phyloP scores from a whole-genome alignment of 1,140 invertebrate genomes.

The Helicorthomorpha holstii region DNA sequence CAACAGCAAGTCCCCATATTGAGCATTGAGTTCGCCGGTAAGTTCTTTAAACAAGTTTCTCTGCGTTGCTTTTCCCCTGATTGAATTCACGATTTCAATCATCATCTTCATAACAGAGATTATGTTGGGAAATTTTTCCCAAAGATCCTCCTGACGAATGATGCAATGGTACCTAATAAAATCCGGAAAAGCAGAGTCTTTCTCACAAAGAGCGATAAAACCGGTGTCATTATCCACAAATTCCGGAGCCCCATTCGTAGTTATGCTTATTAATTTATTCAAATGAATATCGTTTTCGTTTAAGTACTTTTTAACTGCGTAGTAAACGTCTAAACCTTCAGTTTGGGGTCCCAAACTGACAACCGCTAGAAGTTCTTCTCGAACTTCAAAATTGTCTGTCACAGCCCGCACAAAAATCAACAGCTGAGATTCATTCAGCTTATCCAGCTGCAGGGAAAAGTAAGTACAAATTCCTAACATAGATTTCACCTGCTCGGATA shows the following conservation, averaged over 20 bases:
- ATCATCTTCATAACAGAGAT: not conserved
- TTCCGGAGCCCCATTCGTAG: not conserved
- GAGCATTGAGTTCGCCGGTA: not conserved
- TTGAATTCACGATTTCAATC: not conserved
- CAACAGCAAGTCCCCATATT: not conserved
- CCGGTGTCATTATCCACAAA: not conserved
- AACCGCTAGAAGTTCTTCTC: not conserved
- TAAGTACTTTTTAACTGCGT: not conserved
- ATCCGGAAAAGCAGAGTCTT: not conserved
- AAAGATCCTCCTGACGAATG: not conserved
- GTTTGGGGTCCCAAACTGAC: not conserved
- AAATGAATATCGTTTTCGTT: not conserved
- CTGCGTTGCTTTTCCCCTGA: not conserved
- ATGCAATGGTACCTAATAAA: not conserved
- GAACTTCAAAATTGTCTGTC: not conserved
- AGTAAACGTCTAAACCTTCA: not conserved
- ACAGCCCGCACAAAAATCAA: not conserved
- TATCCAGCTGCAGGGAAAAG: not conserved
- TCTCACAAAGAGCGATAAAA: not conserved
- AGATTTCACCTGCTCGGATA: not conserved
- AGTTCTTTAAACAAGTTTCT: not conserved
- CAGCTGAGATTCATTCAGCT: not conserved
- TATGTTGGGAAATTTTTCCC: not conserved
- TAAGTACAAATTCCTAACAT: not conserved
- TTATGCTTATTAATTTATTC: not conserved